Base-by-base conservation (phyloP, 2,113 vertebrate species). In the Butastur rufipennis region DNA sequence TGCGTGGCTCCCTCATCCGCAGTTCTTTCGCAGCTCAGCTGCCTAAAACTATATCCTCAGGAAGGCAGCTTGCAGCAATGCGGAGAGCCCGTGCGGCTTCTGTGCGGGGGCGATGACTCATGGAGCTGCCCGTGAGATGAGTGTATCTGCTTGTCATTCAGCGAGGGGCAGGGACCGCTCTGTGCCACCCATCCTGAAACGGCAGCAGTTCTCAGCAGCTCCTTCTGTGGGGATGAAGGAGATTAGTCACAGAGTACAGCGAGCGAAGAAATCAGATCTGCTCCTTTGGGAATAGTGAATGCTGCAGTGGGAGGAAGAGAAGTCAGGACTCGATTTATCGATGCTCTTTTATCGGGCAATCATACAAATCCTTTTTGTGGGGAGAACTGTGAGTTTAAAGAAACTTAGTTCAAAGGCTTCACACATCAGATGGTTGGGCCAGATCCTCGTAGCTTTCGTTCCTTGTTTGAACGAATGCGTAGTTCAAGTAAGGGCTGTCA, bases 321-420 rank as follows among this genome's bases (percentile, higher is more conserved):
- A 95, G 88, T 67, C 79, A 71, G 9, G 18, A 34, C 59, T 95
- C 8, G 0, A 56, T 90, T 82, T 75, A 80, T 92, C 1, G 0
- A 85, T 85, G 90, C 82, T 82, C 68, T 95, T 95, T 96, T 79
- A 92, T 95, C 8, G 2, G 43, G 56, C 74, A 38, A 10, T 82
- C 2, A 1, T 79, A 95, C 58, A 82, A 71, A 16, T 72, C 66
- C 62, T 87, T 77, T 85, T 68, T 77, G 62, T 72, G 62, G 43
- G 7, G 55, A 80, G 40, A 6, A 63, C 48, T 48, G 18, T 31
- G 55, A 74, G 65, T 82, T 85, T 94, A 88, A 96, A 95, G 95
- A 38, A 92, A 55, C 66, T 80, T 48, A 38, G 66, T 92, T 96
- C 91, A 97, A 94, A 93, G 85, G 47, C 42, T 87, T 92, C 61